A percentile compares a stretch with the other conserved stretches of the same genome.
Conservation (phyloP, 92 coral and sea anemone genomes). For the Meandrina meandrites region DNA sequence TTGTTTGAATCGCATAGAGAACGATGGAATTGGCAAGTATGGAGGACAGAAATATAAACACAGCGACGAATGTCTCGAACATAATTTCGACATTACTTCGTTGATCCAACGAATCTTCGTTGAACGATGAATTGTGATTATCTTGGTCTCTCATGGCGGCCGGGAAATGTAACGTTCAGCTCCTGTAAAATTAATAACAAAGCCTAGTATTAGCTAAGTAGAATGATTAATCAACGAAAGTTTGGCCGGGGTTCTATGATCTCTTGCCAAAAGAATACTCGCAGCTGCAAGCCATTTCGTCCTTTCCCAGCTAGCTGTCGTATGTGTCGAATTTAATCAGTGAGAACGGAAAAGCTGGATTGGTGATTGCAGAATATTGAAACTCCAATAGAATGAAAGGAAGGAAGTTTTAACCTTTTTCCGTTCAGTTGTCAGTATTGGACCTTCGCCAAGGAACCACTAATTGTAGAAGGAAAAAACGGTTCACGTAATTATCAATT, state of each 20-base stretch:
- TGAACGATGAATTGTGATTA: neutral
- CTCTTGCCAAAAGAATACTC: neutral
- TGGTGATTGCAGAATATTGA: neutral
- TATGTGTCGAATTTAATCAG: neutral
- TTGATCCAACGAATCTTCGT: constrained; percentile 41
- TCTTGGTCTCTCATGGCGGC: constrained; percentile 5
- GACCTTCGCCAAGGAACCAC: no score
- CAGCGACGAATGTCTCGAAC: constrained; percentile 34
- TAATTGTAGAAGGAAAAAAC: no score
- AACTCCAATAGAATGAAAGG: no score
- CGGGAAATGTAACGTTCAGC: neutral
- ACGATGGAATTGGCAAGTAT: constrained; percentile 51
- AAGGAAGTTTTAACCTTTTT: no score
- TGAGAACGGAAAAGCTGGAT: neutral
- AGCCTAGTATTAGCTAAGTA: neutral
- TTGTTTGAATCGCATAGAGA: constrained; percentile 42
- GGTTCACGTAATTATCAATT: no score
- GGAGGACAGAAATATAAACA: constrained; percentile 12
- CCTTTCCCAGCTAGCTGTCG: neutral
- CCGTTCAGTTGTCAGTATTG: no score
- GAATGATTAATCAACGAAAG: neutral
- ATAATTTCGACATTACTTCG: constrained; percentile 31
- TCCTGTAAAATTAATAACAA: neutral
- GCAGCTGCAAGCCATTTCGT: neutral
- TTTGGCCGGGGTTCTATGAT: neutral